Evolutionary conservation across 2,113 vertebrate species (phyloP), one percentile per base, ranked within the genome.

Genomic region (Aldabrachelys gigantea): DNA sequence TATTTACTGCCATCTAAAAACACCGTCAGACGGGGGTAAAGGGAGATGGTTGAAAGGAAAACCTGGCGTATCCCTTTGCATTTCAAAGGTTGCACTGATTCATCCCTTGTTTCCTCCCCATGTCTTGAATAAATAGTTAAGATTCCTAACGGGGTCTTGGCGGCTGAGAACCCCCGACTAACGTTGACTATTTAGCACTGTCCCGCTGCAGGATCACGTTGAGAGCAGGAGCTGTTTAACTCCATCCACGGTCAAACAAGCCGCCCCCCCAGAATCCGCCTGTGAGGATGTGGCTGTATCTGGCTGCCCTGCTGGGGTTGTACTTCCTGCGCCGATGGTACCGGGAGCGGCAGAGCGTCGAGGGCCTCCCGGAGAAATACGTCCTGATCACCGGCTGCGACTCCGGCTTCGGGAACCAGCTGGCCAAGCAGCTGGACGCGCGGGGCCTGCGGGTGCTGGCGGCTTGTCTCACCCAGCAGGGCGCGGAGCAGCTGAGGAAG

Each of bases 381-480:
- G 98, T 99, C 93, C 90, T 99, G 88, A 98, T 99, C 97, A 99
- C 99, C 0, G 99, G 99, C 84, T 99, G 99, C 3, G 99, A 99
- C 96, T 99, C 99, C 2, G 99, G 99, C 84, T 99, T 99, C 21
- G 99, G 99, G 35, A 98, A 98, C 49, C 96, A 98, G 82, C 93
- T 99, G 97, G 99, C 99, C 8, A 97, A 88, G 80, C 98, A 98
- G 94, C 97, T 99, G 93, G 99, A 99, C 8, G 59, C 80, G 1
- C 97, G 96, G 81, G 99, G 98, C 6, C 97, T 99, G 96, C 93
- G 81, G 5, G 98, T 99, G 87, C 95, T 99, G 35, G 99, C 99
- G 13, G 98, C 98, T 1, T 99, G 99, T 94, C 93, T 99, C 27
- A 98, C 98, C 0, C 96, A 98, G n/a, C 69, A 95, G 16, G 99